Evolutionary conservation across 2,797 vertebrate species (phyloP), one percentile per base, ranked within the genome.

Genomic region (Muraenolepis orangiensis): DNA sequence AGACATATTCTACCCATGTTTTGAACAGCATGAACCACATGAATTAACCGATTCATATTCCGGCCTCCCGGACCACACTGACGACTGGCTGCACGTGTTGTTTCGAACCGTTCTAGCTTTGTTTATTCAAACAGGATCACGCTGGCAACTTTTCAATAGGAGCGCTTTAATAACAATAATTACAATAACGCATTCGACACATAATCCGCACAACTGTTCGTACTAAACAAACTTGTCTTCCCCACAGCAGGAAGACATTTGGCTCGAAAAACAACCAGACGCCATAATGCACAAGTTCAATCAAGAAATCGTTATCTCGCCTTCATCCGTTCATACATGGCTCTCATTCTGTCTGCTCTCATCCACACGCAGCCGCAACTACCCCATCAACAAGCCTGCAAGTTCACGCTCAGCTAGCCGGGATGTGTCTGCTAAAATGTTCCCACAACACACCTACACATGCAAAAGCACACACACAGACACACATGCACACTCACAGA

Each of bases 371-470:
- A n/a, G 51, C 51, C 51, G n/a, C n/a, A 57, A 57, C 8, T n/a
- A 57, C 8, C 51, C 20, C 4, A 16, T n/a, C 7, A 20, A 8
- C 51, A 57, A 7, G 40, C 51, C 51, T n/a, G 20, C 20, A 23
- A 57, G 20, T 8, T 23, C 20, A 57, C 18, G 20, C 20, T 57
- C 57, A 8, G 18, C 20, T n/a, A 12, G 23, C 57, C 57, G 26
- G 57, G 57, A n/a, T 4, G n/a, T 12, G 1, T 11, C 57, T 20
- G 18, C 42, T 40, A 2, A 5, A 16, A 23, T 23, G 42, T 57
- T 57, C 57, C 23, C 66, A 67, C 30, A 13, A 28, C 29, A 72
- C 64, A 69, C 70, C 32, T 30, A 73, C 66, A 64, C 46, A 67
- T 57, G 46, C 10, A 68, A 36, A 61, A 36, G 42, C 20, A 69